phyloP scores from a whole-genome alignment of 2,797 vertebrate species.

The Calcarius lapponicus region DNA sequence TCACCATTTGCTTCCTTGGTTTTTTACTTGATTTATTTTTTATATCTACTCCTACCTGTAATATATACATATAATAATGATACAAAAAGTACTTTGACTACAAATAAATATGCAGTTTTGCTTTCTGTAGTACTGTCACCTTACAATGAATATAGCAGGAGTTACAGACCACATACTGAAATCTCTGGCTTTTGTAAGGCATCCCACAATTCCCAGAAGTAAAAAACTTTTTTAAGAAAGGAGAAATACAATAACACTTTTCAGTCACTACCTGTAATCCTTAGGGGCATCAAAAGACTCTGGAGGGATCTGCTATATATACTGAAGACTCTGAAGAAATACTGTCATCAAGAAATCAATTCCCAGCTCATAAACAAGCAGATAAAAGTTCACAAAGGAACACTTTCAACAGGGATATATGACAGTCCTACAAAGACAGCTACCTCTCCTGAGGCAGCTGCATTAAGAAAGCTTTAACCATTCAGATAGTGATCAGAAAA shows the following conservation, averaged over 20 bases:
- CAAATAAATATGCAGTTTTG: background rate
- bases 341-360: background rate
- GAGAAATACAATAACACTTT: background rate
- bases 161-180: background rate
- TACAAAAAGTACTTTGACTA: background rate
- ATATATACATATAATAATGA: background rate
- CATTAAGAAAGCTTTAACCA: background rate
- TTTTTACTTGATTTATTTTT: background rate
- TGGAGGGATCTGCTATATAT: background rate
- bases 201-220: background rate
- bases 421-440: background rate
- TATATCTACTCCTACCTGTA: background rate
- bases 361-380: background rate
- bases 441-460: background rate
- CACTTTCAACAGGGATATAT: background rate
- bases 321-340: background rate
- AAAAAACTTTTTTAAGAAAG: background rate
- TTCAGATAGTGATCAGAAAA: background rate
- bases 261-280: background rate
- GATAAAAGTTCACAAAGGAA: background rate
- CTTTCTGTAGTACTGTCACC: background rate
- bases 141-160: background rate
- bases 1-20: background rate
- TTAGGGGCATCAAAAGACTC: background rate
- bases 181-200: background rate